A percentile compares a stretch with the other conserved stretches of the same genome.
Conservation (phyloP, 2,113 vertebrate species). For the Spermophilus dauricus region DNA sequence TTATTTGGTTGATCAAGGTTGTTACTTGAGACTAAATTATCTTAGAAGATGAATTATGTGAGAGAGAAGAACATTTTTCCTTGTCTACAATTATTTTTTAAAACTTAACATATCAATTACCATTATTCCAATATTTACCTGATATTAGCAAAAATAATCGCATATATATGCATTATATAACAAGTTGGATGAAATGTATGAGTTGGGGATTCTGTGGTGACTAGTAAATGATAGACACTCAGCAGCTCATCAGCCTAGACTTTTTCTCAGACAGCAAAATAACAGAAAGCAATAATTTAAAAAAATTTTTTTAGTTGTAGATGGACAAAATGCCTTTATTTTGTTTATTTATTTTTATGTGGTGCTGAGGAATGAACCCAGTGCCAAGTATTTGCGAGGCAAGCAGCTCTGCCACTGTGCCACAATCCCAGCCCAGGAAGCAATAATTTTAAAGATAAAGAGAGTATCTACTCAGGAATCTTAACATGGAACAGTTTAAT, state of each 20-base stretch:
- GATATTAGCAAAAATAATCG: slow-evolving; percentile 55
- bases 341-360: no score
- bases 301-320: no score
- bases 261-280: not conserved
- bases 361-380: no score
- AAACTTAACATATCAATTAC: not conserved
- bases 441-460: not conserved
- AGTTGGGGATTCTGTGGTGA: slow-evolving; percentile 12
- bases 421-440: not conserved
- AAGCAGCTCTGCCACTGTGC: no score
- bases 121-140: slow-evolving; percentile 69
- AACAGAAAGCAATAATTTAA: not conserved
- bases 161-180: slow-evolving; percentile 53
- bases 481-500: slow-evolving; percentile 2
- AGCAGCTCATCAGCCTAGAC: not conserved
- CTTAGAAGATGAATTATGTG: slow-evolving; percentile 15
- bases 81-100: slow-evolving; percentile 42
- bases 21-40: not conserved
- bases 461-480: not conserved
- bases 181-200: slow-evolving; percentile 67
- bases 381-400: no score
- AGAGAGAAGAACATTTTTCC: not conserved
- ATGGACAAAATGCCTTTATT: no score
- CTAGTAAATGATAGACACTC: not conserved
- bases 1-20: not conserved